Percentiles rank a stretch among this genome's conserved stretches.
Evolutionary conservation across 2,797 vertebrate genomes (phyloP).

Genomic region (Potorous gilbertii): DNA sequence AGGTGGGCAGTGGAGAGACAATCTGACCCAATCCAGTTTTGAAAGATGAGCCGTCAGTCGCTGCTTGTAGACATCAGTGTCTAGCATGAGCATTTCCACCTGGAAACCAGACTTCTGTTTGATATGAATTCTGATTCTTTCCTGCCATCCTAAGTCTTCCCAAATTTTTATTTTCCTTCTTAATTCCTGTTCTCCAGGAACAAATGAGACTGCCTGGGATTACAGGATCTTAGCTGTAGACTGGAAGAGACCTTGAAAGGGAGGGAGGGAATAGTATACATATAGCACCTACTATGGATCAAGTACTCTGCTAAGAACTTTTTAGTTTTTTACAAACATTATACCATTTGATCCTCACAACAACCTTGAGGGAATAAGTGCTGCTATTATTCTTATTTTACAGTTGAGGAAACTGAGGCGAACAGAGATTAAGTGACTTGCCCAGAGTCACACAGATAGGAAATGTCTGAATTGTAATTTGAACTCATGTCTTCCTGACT

Average conservation of each 20-base stretch:
- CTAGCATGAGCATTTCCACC: background rate
- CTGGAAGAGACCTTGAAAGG: background rate
- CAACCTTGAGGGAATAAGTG: background rate
- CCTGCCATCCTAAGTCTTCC: background rate
- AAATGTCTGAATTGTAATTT: background rate
- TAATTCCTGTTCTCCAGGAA: background rate
- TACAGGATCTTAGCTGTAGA: background rate
- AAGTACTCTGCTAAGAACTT: background rate
- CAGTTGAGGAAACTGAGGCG: conserved; percentile 19
- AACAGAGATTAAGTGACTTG: conserved; percentile 6
- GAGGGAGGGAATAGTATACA: background rate
- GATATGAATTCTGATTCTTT: background rate
- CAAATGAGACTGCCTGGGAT: background rate
- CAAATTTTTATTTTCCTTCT: background rate
- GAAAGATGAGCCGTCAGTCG: background rate
- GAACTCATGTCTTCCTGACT: background rate
- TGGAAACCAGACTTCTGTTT: background rate
- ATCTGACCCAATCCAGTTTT: background rate
- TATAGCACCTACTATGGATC: background rate
- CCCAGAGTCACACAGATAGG: background rate
- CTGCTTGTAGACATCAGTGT: background rate
- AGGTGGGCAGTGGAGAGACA: background rate
- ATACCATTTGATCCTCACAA: conserved; percentile 16
- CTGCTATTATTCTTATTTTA: background rate
- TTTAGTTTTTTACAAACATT: background rate